phyloP scores from a whole-genome alignment of 2,113 vertebrate species.

The Pelvicachromis taeniatus region DNA sequence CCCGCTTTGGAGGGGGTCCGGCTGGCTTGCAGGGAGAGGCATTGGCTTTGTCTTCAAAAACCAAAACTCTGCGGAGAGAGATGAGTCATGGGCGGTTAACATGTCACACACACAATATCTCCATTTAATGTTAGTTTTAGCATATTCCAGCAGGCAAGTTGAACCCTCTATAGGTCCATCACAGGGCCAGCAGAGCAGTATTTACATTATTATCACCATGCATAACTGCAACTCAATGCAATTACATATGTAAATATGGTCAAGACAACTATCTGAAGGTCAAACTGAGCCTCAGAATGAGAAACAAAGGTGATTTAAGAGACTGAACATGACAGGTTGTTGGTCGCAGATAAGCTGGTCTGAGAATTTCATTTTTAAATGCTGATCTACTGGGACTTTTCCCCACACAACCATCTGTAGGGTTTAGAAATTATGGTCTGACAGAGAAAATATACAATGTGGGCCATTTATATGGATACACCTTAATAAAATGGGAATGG shows the following conservation, averaged over 20 bases:
- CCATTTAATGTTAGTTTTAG: background rate
- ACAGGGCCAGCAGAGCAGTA: background rate
- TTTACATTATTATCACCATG: background rate
- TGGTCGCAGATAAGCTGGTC: background rate
- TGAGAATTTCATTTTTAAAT: background rate
- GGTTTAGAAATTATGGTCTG: background rate
- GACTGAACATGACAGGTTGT: background rate
- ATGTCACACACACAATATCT: background rate
- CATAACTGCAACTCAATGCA: background rate
- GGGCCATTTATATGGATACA: no score
- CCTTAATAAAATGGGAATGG: no score
- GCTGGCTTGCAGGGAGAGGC: constrained; percentile 75
- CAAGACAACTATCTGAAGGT: background rate
- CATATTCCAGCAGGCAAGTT: background rate
- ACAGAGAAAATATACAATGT: background rate
- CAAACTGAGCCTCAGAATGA: background rate
- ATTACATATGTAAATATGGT: background rate
- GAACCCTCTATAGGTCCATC: background rate
- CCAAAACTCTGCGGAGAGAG: constrained; percentile 80
- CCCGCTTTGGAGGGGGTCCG: constrained; percentile 92
- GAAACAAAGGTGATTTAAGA: background rate
- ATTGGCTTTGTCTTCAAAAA: constrained; percentile 96
- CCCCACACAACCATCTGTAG: background rate
- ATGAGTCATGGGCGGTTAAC: background rate
- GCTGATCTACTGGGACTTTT: background rate